Conservation (phyloP, 2,113 vertebrate genomes). For the Bombycilla garrulus region DNA sequence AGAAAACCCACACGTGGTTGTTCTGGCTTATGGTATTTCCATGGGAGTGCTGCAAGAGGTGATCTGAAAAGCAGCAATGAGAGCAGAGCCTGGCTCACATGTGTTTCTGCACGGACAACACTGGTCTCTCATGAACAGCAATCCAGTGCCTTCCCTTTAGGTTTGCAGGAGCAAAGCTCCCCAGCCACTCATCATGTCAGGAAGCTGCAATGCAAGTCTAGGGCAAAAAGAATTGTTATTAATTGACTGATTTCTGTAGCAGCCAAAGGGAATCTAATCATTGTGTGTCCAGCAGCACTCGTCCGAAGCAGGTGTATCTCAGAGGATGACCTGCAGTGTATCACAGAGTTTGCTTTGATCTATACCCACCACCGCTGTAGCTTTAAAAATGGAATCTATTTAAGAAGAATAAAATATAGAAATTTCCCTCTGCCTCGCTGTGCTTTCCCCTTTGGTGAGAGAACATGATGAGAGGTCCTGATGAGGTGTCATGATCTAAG, state of each 20-base stretch:
- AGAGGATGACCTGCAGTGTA: neutral
- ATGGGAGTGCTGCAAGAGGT: neutral
- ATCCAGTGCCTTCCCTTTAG: neutral
- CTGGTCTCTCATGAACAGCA: neutral
- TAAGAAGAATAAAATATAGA: neutral
- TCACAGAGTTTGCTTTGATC: neutral
- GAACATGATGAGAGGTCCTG: fast-evolving
- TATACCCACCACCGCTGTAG: neutral
- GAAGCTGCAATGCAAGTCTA: neutral
- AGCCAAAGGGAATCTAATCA: neutral
- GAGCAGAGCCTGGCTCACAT: neutral
- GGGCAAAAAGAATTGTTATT: neutral
- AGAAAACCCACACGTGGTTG: neutral
- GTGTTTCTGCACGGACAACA: neutral
- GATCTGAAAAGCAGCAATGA: neutral
- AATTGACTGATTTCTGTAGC: neutral
- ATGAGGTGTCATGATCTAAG: neutral
- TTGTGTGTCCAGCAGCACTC: fast-evolving
- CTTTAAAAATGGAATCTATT: neutral
- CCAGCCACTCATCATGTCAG: neutral
- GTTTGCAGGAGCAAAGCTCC: neutral
- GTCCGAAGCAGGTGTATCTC: neutral
- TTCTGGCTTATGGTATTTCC: neutral
- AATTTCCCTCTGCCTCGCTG: neutral
- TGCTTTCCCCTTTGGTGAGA: neutral